A percentile compares a stretch with the other conserved stretches of the same genome.
phyloP scores from a whole-genome alignment of 2,113 vertebrate genomes.

The Ptilorrhoa leucosticta region DNA sequence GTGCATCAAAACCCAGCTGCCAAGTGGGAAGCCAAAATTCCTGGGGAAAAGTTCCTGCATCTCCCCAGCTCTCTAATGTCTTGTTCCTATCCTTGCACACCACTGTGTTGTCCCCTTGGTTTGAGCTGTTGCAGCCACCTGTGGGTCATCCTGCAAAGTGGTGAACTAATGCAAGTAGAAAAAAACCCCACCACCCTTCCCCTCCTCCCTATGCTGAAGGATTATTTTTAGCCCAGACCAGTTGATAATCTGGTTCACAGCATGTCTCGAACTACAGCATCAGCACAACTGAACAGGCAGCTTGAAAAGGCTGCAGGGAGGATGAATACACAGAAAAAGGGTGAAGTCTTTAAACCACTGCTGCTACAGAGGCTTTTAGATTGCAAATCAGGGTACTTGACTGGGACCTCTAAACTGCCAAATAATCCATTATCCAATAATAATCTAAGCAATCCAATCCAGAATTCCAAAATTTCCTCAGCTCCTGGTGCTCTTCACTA shows the following conservation, averaged over 20 bases:
- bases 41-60: neutral
- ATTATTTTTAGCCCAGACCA: conserved; percentile 1
- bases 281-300: neutral
- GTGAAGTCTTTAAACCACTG: neutral
- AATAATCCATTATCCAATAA: neutral
- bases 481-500: neutral
- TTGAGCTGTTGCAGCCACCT: neutral
- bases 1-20: neutral
- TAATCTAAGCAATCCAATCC: neutral
- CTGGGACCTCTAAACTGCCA: neutral
- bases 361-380: neutral
- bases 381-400: neutral
- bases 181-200: neutral
- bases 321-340: neutral
- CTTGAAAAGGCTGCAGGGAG: neutral
- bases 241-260: neutral
- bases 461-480: neutral
- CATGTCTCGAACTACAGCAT: neutral
- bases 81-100: neutral
- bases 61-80: neutral
- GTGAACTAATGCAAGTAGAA: neutral
- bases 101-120: neutral
- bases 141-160: neutral
- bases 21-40: neutral
- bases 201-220: neutral